phyloP scores from a whole-genome alignment of 2,797 vertebrate genomes.

The Ataeniobius toweri region DNA sequence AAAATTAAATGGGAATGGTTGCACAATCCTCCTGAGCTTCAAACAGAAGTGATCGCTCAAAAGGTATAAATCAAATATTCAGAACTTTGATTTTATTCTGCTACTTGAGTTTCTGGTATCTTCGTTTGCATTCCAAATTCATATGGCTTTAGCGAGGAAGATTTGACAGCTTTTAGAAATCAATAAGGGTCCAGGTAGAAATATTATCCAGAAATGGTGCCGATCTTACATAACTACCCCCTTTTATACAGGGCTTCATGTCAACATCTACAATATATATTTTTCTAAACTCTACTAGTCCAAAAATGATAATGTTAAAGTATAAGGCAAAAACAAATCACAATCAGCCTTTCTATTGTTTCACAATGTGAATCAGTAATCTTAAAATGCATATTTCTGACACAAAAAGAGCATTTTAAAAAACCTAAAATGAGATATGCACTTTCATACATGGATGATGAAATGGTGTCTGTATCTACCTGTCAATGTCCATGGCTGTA shows the following conservation, averaged over 20 bases:
- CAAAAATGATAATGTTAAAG: not conserved
- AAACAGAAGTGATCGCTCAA: not conserved
- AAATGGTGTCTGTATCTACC: too few relatives aligned
- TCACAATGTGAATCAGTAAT: not conserved
- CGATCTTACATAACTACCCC: not conserved
- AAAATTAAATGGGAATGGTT: not conserved
- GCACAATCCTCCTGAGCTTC: not conserved
- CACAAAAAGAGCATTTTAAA: not conserved
- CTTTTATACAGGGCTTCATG: not conserved
- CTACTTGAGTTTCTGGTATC: not conserved
- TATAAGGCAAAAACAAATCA: not conserved
- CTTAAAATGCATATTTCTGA: not conserved
- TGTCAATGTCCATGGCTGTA: not conserved
- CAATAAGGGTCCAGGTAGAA: not conserved
- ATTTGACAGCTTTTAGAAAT: not conserved
- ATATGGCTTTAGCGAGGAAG: not conserved
- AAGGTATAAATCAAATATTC: not conserved
- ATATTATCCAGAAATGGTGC: not conserved
- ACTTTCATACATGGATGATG: too few relatives aligned
- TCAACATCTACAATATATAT: not conserved
- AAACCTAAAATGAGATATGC: too few relatives aligned
- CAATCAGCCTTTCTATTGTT: not conserved
- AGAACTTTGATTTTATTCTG: not conserved
- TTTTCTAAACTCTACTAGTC: not conserved
- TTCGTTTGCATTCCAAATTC: not conserved